These are phyloP conservation scores for Malacosoma neustria DNA, from an alignment of 2,888 invertebrate species.

Conservation along the genomic window DNA sequence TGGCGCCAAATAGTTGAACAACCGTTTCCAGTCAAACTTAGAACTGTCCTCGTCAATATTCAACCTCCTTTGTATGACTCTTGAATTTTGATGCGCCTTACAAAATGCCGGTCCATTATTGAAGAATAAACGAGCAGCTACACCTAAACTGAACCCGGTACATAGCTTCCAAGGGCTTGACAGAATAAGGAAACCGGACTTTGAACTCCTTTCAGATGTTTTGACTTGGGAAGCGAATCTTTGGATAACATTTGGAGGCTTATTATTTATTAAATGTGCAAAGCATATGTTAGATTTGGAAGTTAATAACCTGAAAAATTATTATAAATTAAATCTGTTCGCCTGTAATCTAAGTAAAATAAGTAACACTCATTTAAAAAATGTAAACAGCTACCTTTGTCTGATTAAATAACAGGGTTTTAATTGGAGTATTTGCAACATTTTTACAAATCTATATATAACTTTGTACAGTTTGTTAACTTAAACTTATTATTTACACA, in stretches of 20 bases:
- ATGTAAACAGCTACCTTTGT: conserved; percentile 40
- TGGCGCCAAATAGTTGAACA: conserved; percentile 83
- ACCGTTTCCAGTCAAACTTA: conserved; percentile 85
- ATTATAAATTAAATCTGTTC: conserved; percentile 2
- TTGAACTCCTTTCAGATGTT: conserved; percentile 34
- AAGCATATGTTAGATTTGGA: conserved; percentile 36
- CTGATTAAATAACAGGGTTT: conserved; percentile 40
- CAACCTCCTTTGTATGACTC: conserved; percentile 73
- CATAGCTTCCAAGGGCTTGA: conserved; percentile 64
- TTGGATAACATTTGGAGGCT: conserved; percentile 37
- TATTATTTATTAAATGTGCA: conserved; percentile 42
- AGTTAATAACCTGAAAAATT: conserved; percentile 44
- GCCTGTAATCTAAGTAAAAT: conserved; percentile 5
- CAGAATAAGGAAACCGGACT: conserved; percentile 33
- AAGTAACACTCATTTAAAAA: background rate
- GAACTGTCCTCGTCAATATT: conserved; percentile 64
- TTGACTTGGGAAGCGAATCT: conserved; percentile 41
- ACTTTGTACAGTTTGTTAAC: conserved; percentile 3
- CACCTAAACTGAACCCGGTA: conserved; percentile 57
- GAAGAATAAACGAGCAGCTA: conserved; percentile 41
- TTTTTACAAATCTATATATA: no score
- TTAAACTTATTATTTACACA: conserved; percentile 19
- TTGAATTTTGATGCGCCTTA: conserved; percentile 69
- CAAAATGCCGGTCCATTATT: conserved; percentile 78
- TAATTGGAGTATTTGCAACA: conserved; percentile 58